Evolutionary conservation across 2,113 vertebrate genomes (phyloP).

Genomic region (Strigops habroptila): DNA sequence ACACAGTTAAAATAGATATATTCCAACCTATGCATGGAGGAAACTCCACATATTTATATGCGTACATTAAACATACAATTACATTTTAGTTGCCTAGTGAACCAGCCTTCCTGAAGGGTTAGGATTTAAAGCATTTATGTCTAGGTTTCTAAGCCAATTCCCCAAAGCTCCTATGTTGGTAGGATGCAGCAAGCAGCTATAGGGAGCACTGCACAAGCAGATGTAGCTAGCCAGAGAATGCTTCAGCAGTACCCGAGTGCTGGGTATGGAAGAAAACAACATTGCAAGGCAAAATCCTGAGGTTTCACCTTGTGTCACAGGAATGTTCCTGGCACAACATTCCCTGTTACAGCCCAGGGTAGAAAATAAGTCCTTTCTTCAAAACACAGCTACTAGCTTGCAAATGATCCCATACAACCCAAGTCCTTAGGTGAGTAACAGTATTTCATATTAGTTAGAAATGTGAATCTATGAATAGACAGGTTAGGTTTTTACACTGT

Average conservation of each 20-base stretch:
- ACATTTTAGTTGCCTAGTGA: not conserved
- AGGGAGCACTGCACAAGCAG: not conserved
- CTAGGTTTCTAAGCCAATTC: not conserved
- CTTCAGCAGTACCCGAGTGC: accelerated
- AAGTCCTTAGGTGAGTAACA: not conserved
- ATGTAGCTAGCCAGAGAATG: not conserved
- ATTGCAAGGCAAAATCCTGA: not conserved
- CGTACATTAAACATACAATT: not conserved
- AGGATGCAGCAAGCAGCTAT: not conserved
- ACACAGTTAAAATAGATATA: not conserved
- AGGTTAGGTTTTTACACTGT: not conserved
- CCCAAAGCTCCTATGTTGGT: not conserved
- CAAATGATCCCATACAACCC: not conserved
- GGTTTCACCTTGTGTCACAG: accelerated
- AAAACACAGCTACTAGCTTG: not conserved
- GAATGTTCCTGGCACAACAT: not conserved
- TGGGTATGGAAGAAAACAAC: not conserved
- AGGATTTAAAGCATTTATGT: not conserved
- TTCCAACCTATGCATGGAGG: accelerated
- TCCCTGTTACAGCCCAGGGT: not conserved
- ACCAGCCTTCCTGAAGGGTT: not conserved
- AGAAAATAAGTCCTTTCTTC: not conserved
- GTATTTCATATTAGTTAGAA: not conserved
- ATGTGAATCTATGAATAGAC: not conserved
- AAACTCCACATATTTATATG: not conserved